phyloP scores from a whole-genome alignment of 2,888 invertebrate species.

The Buathra laborator region DNA sequence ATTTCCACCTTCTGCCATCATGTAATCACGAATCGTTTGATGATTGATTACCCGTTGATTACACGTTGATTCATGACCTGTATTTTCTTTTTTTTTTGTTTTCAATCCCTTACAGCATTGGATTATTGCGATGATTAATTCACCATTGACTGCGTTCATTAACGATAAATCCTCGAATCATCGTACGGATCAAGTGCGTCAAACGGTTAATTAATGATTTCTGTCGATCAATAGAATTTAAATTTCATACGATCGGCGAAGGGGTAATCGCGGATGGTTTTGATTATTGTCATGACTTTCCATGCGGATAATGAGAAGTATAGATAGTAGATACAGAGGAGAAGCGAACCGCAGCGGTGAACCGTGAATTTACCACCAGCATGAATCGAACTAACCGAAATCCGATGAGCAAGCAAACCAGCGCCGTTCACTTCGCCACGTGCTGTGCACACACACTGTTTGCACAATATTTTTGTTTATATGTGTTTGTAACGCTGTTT shows the following conservation, averaged over 20 bases:
- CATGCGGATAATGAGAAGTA: conserved; percentile 35
- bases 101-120: background rate
- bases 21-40: too few species aligned
- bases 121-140: background rate
- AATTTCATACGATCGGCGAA: conserved; percentile 12
- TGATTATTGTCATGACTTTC: conserved; percentile 51
- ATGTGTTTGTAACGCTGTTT: background rate
- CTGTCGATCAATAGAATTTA: conserved; percentile 9
- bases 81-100: too few species aligned
- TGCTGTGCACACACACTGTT: conserved; percentile 28
- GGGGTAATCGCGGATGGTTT: conserved; percentile 5
- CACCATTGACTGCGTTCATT: background rate
- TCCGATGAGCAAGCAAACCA: conserved; percentile 50
- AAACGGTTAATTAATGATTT: conserved; percentile 39
- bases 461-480: conserved; percentile 27
- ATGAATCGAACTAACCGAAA: conserved; percentile 64
- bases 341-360: conserved; percentile 50
- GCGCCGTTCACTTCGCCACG: conserved; percentile 23
- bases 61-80: too few species aligned
- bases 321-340: conserved; percentile 20
- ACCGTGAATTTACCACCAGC: conserved; percentile 57
- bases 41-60: too few species aligned
- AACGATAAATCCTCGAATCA: background rate
- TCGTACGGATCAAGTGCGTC: background rate
- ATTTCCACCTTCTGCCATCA: too few species aligned